Evolutionary conservation across 2,888 invertebrate species (phyloP), one percentile per base, ranked within the genome.

Genomic region (Tuta absoluta): DNA sequence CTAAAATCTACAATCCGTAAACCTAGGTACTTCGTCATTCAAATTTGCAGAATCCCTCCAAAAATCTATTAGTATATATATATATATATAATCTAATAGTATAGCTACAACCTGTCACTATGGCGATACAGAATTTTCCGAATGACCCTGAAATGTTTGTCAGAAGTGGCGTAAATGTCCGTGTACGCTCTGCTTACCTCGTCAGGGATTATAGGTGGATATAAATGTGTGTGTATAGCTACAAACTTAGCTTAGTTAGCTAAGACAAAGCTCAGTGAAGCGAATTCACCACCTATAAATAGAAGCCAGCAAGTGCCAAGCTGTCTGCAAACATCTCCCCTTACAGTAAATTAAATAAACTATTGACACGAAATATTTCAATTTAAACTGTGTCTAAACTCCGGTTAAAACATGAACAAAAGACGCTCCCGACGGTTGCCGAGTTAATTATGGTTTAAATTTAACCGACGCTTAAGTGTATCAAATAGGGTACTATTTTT

Each of bases 391-490:
- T 33, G 21, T 45, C 48, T 62, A 53, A 56, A 64, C 61, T 62
- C 53, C 33, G 21, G 21, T 37, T 51, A 51, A 64, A 64, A 64
- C 64, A 64, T 11, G 57, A 64, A 63, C 53, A 65, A 65, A 65
- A 48, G 45, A 23, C 14, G 19, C 33, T 10, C 37, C 64, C 38
- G 60, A 21, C 62, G 10, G 48, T 62, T 57, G 48, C 67, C 58
- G 67, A 71, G 72, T 78, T 80, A 80, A 80, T 80, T 78, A 79
- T 78, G 76, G 74, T 73, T 78, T 79, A 77, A 78, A 78, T 75
- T 69, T 75, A 73, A 72, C 66, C 68, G 65, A 67, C 72, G 71
- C 75, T 78, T 78, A 75, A 72, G 70, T 64, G 74, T 78, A 24
- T 53, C 21, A 79, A 33, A 28, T 33, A 56, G 56, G 56, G 56